Evolutionary conservation across 2,888 invertebrate genomes (phyloP), one percentile per base, ranked within the genome.

Genomic region (Stegophylla sp.): DNA sequence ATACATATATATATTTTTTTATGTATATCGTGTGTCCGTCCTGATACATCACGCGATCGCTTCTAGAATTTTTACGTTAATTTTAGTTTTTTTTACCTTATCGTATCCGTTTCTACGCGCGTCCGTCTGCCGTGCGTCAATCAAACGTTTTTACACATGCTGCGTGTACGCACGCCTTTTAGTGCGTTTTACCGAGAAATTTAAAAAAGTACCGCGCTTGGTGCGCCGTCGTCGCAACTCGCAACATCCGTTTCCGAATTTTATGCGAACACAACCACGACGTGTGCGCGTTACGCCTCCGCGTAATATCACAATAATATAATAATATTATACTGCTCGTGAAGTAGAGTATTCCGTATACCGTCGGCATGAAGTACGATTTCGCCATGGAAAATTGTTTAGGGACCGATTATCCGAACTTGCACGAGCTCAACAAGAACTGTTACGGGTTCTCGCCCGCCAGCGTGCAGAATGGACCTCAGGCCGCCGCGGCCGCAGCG

Each of bases 281-380:
- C 26, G 67, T 4, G 61, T 45, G 67, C 26, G 67, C 23, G 45
- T 45, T 9, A n/a, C 13, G 15, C 26, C 23, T 13, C 15, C 26
- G 67, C 17, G 10, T 48, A 48, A 17, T 20, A 53, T 9, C 10
- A n/a, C 56, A 0, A 20, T 20, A 9, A 20, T 20, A 20, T 12
- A 34, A 34, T 34, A 34, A 34, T 20, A 5, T 20, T 10, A 45
- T 45, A 45, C 45, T 45, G n/a, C 12, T n/a, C n/a, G 63, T 10
- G 63, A 45, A 45, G 45, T 34, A 13, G n/a, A n/a, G n/a, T 26
- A 15, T 20, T 71, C 51, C 71, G 71, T 15, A 63, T 28, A 67
- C 77, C 77, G 77, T 77, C 79, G 79, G 79, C 59, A 79, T 79
- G 79, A 79, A 79, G 79, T 79, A 71, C 79, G 79, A 79, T 71